phyloP scores from a whole-genome alignment of 2,888 invertebrate species.

The Dryobotodes eremita region DNA sequence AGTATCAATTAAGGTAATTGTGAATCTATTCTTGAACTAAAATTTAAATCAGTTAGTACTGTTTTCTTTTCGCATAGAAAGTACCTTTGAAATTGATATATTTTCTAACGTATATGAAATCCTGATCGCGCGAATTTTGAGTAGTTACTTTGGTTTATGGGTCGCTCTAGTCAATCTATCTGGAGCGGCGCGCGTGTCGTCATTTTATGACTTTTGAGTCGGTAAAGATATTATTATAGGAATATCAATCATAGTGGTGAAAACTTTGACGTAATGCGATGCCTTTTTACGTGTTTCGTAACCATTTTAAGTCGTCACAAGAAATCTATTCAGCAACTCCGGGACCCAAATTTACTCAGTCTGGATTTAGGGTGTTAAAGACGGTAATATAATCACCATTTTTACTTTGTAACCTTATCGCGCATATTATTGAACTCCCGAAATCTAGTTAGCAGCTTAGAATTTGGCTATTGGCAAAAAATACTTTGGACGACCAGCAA shows the following conservation, averaged over 20 bases:
- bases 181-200: conserved; percentile 37
- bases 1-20: not conserved
- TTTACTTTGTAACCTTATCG: not conserved
- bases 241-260: conserved; percentile 29
- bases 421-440: not conserved
- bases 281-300: conserved; percentile 13
- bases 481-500: not conserved
- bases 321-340: not conserved
- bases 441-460: not conserved
- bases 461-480: not conserved
- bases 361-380: not conserved
- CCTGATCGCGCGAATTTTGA: conserved; percentile 20
- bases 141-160: conserved; percentile 42
- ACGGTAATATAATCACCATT: not conserved
- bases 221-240: conserved; percentile 39
- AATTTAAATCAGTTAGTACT: not conserved
- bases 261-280: conserved; percentile 19
- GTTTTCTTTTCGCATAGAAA: conserved; percentile 3
- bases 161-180: conserved; percentile 36
- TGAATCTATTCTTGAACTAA: not conserved
- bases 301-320: not conserved
- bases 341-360: not conserved
- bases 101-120: conserved; percentile 34
- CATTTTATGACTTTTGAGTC: conserved; percentile 47
- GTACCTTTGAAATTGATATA: conserved; percentile 11